A percentile compares a stretch with the other conserved stretches of the same genome.
Conservation (phyloP, 2,797 vertebrate species). For the Phalanger gymnotis region DNA sequence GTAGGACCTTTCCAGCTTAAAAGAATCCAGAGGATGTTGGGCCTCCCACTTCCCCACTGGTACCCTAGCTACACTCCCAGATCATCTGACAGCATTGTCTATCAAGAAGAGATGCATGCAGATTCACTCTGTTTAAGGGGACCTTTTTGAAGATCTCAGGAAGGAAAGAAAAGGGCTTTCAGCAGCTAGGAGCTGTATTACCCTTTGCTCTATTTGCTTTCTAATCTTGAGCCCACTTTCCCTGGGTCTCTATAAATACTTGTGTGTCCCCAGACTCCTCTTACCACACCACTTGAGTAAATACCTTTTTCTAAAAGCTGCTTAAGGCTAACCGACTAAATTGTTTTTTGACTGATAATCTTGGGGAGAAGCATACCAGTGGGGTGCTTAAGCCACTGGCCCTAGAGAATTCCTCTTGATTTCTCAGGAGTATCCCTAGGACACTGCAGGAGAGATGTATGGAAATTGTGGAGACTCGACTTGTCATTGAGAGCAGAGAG, state of each 20-base stretch:
- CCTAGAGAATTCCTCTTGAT: background rate
- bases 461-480: background rate
- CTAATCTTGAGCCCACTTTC: background rate
- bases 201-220: background rate
- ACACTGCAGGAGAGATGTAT: background rate
- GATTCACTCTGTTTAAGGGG: background rate
- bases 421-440: background rate
- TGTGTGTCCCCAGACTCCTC: background rate
- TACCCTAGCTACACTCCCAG: background rate
- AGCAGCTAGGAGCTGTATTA: background rate
- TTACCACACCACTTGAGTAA: background rate
- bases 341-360: background rate
- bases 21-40: background rate
- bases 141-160: background rate
- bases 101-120: background rate
- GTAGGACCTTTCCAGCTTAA: background rate
- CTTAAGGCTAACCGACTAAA: background rate
- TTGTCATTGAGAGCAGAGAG: background rate
- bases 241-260: background rate
- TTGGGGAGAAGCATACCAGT: background rate
- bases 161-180: background rate
- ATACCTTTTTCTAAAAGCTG: background rate
- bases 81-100: background rate
- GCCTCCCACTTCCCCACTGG: background rate
- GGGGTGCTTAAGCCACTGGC: background rate